Evolutionary conservation across 2,113 vertebrate species (phyloP).

Genomic region (Micromys minutus): DNA sequence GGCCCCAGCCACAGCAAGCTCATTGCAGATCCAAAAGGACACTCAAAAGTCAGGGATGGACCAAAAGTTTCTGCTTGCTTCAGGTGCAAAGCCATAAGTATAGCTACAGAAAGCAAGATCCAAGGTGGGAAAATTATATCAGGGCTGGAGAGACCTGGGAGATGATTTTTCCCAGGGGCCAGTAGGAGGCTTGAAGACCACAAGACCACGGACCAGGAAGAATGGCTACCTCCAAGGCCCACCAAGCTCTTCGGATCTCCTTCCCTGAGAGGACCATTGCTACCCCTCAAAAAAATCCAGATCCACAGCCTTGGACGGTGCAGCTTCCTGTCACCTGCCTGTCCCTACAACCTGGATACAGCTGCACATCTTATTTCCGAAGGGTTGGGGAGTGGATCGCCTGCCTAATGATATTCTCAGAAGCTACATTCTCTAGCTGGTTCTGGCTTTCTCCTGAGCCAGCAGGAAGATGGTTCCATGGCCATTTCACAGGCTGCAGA

Average conservation of each 20-base stretch:
- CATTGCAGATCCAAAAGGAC: not conserved
- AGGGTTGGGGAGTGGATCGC: not conserved
- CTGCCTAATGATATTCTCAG: not conserved
- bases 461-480: not conserved
- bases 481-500: not conserved
- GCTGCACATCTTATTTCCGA: conserved; percentile 21
- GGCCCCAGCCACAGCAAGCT: not conserved
- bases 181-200: not conserved
- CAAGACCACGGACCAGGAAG: not conserved
- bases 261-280: not conserved
- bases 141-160: not conserved
- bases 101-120: not conserved
- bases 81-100: not conserved
- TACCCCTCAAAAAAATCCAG: not conserved
- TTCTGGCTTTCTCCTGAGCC: not conserved
- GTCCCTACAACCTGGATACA: not conserved
- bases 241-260: not conserved
- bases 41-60: not conserved
- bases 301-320: not conserved
- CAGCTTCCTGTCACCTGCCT: not conserved
- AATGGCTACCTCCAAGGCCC: not conserved
- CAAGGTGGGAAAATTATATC: not conserved
- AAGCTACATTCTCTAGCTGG: not conserved
- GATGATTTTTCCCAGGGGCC: not conserved
- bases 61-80: not conserved